Base-by-base conservation (phyloP, 2,797 vertebrate species). In the Scarus forsteni region DNA sequence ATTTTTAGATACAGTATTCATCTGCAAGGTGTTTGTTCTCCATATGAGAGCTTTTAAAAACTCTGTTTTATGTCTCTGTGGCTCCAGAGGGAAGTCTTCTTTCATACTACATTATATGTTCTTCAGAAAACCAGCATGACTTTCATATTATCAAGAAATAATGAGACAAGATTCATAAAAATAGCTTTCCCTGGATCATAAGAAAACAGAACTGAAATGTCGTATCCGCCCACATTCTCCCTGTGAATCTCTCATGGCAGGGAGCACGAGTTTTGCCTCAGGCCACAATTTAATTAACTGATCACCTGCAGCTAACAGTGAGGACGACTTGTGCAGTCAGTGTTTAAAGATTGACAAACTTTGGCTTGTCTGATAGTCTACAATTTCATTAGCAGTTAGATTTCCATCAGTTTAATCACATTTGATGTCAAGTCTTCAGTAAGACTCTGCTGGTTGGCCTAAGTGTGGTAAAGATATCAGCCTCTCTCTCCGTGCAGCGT, bases 251-350 rank as follows among this genome's bases (percentile, higher is more conserved):
- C 60, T 60, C 50, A 27, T 73, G 43, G 49, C 59, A 45, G 36
- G 40, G 27, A 68, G 67, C 27, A 2, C 12, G 49, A 71, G 66
- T 75, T 80, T 78, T 56, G 63, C 85, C 83, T 45, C 45, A 80
- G 81, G 87, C 75, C 66, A 84, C 61, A 70, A 38, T 83, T 75
- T 82, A 82, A 89, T 90, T 86, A 85, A 79, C 59, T 75, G 71
- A 84, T 86, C 75, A 83, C 76, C 84, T 81, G 66, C 66, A 82
- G 85, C 73, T 72, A 76, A 58, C 40, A 11, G 18, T 45, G 67
- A 16, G 53, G 45, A 51, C 42, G 46, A 53, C 52, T 58, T 50
- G 51, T 55, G 56, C 57, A 45, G 14, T 10, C 48, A 44, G 39
- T 49, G 16, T 73, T 77, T 75, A 34, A 57, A 80, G 49, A 68